Percentiles rank a stretch among this genome's conserved stretches.
Evolutionary conservation across 2,797 vertebrate species (phyloP).

Genomic region (Ispidina picta): DNA sequence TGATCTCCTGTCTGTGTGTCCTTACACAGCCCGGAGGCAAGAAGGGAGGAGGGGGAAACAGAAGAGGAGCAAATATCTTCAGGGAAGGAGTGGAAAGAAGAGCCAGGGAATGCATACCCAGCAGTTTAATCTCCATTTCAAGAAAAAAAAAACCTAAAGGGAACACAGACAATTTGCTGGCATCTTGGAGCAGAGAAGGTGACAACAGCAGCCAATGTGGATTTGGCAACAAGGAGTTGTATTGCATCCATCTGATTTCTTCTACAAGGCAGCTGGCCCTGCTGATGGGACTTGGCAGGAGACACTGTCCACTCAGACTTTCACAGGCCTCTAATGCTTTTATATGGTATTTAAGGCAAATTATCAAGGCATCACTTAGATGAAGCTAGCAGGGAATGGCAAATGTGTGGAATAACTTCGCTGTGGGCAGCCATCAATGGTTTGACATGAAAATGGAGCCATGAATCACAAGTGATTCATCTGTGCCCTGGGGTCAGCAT

Average conservation of each 20-base stretch:
- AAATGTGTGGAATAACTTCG: neutral
- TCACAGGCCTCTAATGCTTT: neutral
- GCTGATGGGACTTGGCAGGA: neutral
- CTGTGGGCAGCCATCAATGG: neutral
- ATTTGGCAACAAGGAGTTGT: constrained; percentile 6
- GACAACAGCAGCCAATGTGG: neutral
- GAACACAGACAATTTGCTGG: neutral
- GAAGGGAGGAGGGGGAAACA: rapidly evolving
- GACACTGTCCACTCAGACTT: neutral
- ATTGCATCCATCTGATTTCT: neutral
- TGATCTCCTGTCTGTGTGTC: neutral
- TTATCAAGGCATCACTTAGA: neutral
- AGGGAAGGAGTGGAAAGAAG: neutral
- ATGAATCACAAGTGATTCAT: constrained; percentile 12
- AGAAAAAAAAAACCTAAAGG: neutral
- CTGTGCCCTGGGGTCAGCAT: neutral
- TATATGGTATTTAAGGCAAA: neutral
- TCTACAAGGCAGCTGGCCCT: neutral
- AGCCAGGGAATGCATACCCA: constrained; percentile 11
- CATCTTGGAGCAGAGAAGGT: neutral
- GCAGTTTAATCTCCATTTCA: neutral
- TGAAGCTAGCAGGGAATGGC: neutral
- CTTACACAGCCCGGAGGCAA: neutral
- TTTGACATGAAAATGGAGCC: neutral
- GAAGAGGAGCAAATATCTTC: neutral